Percentiles rank a stretch among this genome's conserved stretches.
Evolutionary conservation across 1,140 invertebrate species (phyloP).

Genomic region (Drosophila kohkoa): DNA sequence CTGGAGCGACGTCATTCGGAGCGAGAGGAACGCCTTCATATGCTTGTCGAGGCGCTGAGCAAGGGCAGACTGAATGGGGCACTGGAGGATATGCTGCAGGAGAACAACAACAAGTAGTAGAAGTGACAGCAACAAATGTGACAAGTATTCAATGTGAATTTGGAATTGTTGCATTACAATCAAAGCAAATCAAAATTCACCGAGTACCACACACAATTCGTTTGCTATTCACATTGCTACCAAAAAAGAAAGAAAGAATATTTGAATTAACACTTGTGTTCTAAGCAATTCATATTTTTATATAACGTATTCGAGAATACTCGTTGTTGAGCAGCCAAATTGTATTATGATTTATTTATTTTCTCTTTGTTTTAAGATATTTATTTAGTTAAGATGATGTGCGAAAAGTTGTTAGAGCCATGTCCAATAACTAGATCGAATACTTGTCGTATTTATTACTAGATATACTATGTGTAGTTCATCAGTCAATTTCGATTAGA

Average conservation of each 20-base stretch:
- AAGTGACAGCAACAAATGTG: conserved; percentile 68
- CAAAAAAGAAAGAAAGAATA: not conserved
- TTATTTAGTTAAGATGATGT: not conserved
- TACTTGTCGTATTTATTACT: not conserved
- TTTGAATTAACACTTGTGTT: conserved; percentile 9
- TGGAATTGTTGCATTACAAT: not conserved
- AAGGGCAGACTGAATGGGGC: conserved; percentile 82
- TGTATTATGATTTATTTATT: not conserved
- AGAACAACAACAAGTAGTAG: conserved; percentile 76
- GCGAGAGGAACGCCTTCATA: conserved; percentile 82
- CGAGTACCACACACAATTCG: not conserved
- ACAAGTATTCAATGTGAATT: not conserved
- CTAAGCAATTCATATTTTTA: conserved; percentile 24
- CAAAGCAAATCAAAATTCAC: conserved; percentile 3
- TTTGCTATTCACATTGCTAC: conserved; percentile 21
- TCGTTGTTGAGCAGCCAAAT: conserved; percentile 13
- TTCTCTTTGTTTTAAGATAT: not conserved
- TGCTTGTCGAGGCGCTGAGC: conserved; percentile 84
- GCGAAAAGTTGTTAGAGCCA: not conserved
- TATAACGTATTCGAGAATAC: conserved; percentile 17
- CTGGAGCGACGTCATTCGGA: conserved; percentile 81
- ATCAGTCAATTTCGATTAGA: conserved; percentile 8
- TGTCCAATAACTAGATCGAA: not conserved
- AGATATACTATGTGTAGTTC: not conserved
- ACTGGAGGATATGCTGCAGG: conserved; percentile 73